Conservation (phyloP, 2,113 vertebrate genomes). For the Gasterosteus nipponicus region DNA sequence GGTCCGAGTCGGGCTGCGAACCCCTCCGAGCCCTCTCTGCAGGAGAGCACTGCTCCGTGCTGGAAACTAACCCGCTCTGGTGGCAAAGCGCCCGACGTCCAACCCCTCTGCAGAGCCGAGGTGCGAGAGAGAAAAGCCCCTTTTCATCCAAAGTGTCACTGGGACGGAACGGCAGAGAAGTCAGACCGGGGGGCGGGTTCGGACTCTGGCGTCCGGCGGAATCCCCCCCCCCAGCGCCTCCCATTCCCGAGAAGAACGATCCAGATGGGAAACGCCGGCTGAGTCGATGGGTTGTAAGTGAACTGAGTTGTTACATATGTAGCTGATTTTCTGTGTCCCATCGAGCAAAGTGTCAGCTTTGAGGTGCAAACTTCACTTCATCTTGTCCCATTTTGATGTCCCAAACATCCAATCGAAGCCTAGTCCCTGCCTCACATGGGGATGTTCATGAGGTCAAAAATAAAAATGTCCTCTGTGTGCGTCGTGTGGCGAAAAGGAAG, state of each 20-base stretch:
- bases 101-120: conserved; percentile 26
- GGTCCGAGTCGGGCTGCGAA: conserved; percentile 49
- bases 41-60: conserved; percentile 3
- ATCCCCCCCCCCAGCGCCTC: conserved; percentile 11
- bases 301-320: conserved; percentile 43
- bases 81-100: conserved; percentile 31
- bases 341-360: conserved; percentile 38
- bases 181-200: conserved; percentile 9
- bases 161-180: conserved; percentile 21
- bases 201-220: conserved; percentile 15
- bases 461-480: not conserved
- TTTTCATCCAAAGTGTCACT: conserved; percentile 46
- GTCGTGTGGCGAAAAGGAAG: conserved; percentile 14
- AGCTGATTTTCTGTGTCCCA: conserved; percentile 44
- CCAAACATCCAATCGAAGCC: conserved; percentile 6
- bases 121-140: conserved; percentile 18
- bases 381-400: conserved; percentile 74
- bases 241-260: conserved; percentile 23
- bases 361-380: conserved; percentile 69
- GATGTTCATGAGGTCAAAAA: not conserved
- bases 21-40: conserved; percentile 1
- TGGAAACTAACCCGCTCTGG: conserved; percentile 23
- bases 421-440: not conserved
- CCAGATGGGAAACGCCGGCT: not conserved
- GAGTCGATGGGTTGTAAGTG: not conserved